A percentile compares a stretch with the other conserved stretches of the same genome.
These are phyloP conservation scores for Heliconius ismenius DNA, from an alignment of 2,888 invertebrate genomes.

Conservation along the genomic window DNA sequence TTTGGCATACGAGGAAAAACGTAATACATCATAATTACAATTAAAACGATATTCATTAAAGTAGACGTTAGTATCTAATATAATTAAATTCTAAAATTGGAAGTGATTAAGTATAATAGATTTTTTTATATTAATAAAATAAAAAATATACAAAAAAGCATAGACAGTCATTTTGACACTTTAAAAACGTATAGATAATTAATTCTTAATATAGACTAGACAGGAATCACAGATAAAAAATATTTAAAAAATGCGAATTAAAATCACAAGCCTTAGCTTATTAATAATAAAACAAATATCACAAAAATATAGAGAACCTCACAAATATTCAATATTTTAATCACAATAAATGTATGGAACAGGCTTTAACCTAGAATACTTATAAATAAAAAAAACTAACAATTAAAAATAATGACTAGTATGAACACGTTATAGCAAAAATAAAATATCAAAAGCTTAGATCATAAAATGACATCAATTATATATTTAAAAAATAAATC, in stretches of 20 bases:
- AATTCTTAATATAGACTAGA: slow-evolving; percentile 17
- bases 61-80: slow-evolving; percentile 23
- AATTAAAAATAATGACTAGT: background rate
- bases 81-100: slow-evolving; percentile 27
- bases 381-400: background rate
- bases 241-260: slow-evolving; percentile 6
- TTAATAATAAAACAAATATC: slow-evolving; percentile 4
- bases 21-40: slow-evolving; percentile 10
- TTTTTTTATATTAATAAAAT: slow-evolving; percentile 10
- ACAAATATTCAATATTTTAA: slow-evolving; percentile 11
- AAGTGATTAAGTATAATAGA: slow-evolving; percentile 16
- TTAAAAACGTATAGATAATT: background rate
- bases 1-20: slow-evolving; percentile 21
- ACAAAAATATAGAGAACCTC: slow-evolving; percentile 4
- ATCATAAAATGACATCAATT: background rate
- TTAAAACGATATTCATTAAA: slow-evolving; percentile 24
- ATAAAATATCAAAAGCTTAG: background rate
- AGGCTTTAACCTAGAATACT: background rate
- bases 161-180: slow-evolving; percentile 5
- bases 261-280: slow-evolving; percentile 27
- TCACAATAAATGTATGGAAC: slow-evolving; percentile 10
- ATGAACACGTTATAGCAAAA: slow-evolving; percentile 13
- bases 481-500: background rate
- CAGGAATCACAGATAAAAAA: slow-evolving; percentile 24
- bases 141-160: slow-evolving; percentile 17